Conservation (phyloP, 2,888 invertebrate genomes). For the Seira musarum region DNA sequence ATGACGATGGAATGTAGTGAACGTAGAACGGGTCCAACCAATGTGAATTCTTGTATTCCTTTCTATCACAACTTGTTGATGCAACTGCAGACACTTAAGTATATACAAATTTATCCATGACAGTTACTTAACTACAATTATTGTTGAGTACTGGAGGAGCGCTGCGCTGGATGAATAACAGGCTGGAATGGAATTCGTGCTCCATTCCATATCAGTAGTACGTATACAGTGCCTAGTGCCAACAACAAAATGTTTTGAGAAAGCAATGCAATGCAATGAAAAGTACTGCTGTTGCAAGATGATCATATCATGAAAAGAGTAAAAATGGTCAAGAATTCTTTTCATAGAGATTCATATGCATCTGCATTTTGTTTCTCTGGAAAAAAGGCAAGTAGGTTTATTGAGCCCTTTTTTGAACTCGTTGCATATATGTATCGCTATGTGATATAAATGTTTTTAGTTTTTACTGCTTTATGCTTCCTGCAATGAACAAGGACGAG, state of each 20-base stretch:
- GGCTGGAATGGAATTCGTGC: neutral
- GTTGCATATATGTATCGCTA: neutral
- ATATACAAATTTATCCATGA: no score
- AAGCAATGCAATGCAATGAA: neutral
- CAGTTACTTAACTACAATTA: no score
- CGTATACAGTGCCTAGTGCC: neutral
- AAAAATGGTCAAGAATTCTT: conserved; percentile 1
- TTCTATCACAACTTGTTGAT: no score
- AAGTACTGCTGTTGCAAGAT: neutral
- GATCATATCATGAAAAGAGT: neutral
- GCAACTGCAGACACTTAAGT: no score
- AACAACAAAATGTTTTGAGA: neutral
- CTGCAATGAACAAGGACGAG: neutral
- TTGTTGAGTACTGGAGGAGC: no score
- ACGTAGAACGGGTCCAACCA: no score
- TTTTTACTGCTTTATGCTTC: neutral
- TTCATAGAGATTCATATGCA: neutral
- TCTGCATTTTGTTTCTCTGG: neutral
- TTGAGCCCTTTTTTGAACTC: conserved; percentile 10
- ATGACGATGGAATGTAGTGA: no score
- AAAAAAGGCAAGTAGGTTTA: neutral
- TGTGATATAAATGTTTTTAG: no score
- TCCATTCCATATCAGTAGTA: neutral
- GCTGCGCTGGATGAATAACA: neutral
- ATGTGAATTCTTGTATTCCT: no score